Conservation (phyloP, 2,113 vertebrate species). For the Ailurus styani region DNA sequence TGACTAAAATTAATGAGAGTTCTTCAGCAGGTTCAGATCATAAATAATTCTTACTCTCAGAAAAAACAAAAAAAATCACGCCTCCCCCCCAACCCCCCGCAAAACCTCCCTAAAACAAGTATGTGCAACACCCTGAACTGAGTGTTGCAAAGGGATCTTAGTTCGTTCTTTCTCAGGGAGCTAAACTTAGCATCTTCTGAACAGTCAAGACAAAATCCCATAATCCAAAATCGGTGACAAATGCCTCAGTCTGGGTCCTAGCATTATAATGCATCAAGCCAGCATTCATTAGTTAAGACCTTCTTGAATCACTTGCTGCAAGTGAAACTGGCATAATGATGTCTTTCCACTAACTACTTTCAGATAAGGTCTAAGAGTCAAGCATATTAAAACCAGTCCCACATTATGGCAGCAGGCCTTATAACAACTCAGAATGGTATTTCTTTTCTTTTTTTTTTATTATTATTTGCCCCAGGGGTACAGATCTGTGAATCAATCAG, state of each 20-base stretch:
- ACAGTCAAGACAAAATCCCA: neutral
- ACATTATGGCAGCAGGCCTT: neutral
- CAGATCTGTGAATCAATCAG: no score
- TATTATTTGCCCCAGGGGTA: no score
- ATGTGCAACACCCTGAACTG: neutral
- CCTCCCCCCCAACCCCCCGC: no score
- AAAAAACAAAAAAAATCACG: neutral
- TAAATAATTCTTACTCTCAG: neutral
- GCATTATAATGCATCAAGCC: neutral
- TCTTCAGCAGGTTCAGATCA: neutral
- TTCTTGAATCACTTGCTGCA: neutral
- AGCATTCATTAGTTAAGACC: neutral
- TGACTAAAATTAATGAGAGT: constrained; percentile 9
- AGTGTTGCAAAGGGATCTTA: neutral
- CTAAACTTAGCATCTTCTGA: neutral
- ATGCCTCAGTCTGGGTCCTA: neutral
- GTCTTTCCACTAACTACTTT: neutral
- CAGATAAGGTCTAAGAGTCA: neutral
- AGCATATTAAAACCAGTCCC: neutral
- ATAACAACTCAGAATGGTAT: neutral
- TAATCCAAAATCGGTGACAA: neutral
- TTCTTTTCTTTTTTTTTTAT: no score
- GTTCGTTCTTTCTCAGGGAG: neutral
- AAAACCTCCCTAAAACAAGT: neutral
- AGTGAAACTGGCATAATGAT: neutral